These are phyloP conservation scores for Poecilia latipinna DNA, from an alignment of 2,113 vertebrate species.

Conservation along the genomic window DNA sequence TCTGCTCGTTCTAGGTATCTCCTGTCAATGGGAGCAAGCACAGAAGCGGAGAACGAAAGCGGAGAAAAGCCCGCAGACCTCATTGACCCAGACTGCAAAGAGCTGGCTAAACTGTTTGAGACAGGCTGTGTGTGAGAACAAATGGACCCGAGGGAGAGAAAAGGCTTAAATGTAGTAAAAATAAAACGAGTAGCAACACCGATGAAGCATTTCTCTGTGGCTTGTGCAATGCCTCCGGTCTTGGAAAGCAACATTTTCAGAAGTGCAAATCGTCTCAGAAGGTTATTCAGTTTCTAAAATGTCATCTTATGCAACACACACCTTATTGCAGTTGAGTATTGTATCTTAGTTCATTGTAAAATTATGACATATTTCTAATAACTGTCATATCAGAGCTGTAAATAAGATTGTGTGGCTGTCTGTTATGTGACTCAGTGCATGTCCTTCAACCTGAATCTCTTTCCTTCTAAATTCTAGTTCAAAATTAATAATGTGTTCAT, in stretches of 20 bases:
- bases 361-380: constrained; percentile 15
- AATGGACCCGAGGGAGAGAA: background rate
- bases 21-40: constrained; percentile 86
- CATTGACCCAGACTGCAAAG: constrained; percentile 88
- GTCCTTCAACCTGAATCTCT: background rate
- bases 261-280: constrained; percentile 7
- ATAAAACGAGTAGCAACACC: background rate
- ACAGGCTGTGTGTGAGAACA: constrained; percentile 71
- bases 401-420: background rate
- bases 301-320: background rate
- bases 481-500: background rate
- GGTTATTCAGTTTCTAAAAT: background rate
- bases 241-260: constrained; percentile 16
- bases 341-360: constrained; percentile 22
- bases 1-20: constrained; percentile 82
- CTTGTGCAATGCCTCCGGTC: constrained; percentile 1
- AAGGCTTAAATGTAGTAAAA: background rate
- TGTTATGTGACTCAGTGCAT: background rate
- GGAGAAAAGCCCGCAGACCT: constrained; percentile 91
- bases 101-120: constrained; percentile 85
- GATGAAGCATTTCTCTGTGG: constrained; percentile 1
- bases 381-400: constrained; percentile 1
- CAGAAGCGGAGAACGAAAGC: constrained; percentile 83
- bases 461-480: background rate
- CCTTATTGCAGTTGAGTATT: constrained; percentile 1